phyloP scores from a whole-genome alignment of 2,113 vertebrate genomes.

The Tychaedon coryphoeus region DNA sequence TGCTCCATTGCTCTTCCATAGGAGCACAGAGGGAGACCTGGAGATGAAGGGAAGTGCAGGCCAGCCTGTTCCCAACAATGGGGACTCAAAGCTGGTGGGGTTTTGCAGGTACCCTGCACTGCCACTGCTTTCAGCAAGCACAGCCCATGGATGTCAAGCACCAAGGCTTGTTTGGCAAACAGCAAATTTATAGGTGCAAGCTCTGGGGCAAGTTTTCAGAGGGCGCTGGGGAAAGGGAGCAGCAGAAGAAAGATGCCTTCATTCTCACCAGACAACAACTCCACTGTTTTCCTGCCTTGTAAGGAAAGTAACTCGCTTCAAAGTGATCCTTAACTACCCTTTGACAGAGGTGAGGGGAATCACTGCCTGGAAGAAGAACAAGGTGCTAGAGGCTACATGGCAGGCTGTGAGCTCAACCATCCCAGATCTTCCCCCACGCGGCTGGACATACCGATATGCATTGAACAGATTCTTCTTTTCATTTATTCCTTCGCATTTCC shows the following conservation, averaged over 20 bases:
- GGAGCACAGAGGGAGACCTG: accelerated
- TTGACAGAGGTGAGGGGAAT: neutral
- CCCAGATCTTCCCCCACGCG: neutral
- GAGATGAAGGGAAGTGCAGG: neutral
- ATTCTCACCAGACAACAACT: neutral
- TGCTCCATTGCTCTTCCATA: accelerated
- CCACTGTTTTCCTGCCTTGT: neutral
- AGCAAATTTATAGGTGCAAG: neutral
- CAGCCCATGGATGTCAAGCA: neutral
- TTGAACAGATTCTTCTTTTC: conserved; percentile 92
- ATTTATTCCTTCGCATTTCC: conserved; percentile 81
- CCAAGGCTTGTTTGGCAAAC: neutral
- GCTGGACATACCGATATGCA: conserved; percentile 80
- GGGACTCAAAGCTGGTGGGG: neutral
- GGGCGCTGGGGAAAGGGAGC: neutral
- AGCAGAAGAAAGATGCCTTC: neutral
- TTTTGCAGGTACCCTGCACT: neutral
- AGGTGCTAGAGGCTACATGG: neutral
- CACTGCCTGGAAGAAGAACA: neutral
- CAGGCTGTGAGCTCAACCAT: neutral
- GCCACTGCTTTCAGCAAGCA: neutral
- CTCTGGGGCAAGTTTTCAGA: neutral
- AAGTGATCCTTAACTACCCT: neutral
- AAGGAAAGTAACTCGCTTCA: neutral
- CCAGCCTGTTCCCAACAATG: accelerated